phyloP scores from a whole-genome alignment of 2,113 vertebrate species.

The Gnathonemus longibarbis region DNA sequence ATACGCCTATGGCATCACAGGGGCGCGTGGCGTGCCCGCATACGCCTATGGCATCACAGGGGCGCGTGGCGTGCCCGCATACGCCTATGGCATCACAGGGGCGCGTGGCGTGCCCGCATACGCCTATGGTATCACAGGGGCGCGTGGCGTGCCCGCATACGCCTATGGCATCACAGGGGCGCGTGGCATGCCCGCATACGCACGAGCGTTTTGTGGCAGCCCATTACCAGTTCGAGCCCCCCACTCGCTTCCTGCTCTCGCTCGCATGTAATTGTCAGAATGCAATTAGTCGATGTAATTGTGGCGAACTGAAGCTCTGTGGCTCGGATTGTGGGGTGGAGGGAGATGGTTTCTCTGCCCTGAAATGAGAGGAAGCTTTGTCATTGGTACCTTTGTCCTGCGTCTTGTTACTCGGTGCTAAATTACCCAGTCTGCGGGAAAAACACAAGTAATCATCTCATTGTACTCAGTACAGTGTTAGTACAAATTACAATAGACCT shows the following conservation, averaged over 20 bases:
- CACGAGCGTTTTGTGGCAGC: constrained; percentile 57
- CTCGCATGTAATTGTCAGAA: constrained; percentile 68
- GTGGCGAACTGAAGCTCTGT: constrained; percentile 61
- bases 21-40: not conserved
- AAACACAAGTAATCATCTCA: not conserved
- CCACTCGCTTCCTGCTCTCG: constrained; percentile 65
- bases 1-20: constrained; percentile 49
- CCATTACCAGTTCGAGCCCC: constrained; percentile 56
- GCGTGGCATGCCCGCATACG: constrained; percentile 45
- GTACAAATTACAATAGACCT: not conserved
- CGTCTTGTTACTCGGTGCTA: not conserved
- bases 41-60: constrained; percentile 51
- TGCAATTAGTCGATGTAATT: constrained; percentile 72
- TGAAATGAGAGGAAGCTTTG: constrained; percentile 17
- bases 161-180: constrained; percentile 52
- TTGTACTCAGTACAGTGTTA: not conserved
- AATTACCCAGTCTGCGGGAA: not conserved
- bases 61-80: not conserved
- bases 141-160: too few relatives aligned
- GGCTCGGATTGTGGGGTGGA: constrained; percentile 63
- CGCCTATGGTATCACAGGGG: constrained; percentile 56
- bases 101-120: constrained; percentile 40
- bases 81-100: constrained; percentile 52
- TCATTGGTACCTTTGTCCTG: constrained; percentile 29
- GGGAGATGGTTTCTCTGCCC: constrained; percentile 59